phyloP scores from a whole-genome alignment of 2,113 vertebrate genomes.

The Alouatta palliata region DNA sequence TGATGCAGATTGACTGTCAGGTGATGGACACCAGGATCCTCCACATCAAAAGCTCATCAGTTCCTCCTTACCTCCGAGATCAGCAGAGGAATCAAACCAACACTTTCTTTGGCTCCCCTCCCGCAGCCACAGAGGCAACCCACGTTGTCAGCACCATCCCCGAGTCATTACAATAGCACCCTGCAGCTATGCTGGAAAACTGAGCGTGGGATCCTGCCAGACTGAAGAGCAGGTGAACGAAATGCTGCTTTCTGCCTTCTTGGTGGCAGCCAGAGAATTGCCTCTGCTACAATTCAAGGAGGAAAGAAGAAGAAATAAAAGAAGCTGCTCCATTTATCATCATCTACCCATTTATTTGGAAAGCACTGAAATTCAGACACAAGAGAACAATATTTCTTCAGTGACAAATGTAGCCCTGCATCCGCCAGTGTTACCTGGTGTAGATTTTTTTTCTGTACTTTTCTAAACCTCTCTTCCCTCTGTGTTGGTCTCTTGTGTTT shows the following conservation, averaged over 20 bases:
- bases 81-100: constrained; percentile 87
- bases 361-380: background rate
- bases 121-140: constrained; percentile 79
- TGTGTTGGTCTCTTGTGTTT: background rate
- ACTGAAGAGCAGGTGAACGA: background rate
- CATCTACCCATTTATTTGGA: background rate
- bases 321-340: background rate
- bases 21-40: constrained; percentile 96
- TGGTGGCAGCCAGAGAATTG: background rate
- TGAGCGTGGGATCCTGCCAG: rapidly evolving
- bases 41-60: constrained; percentile 93
- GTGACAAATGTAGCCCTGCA: background rate
- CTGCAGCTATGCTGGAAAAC: rapidly evolving
- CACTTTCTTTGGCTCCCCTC: constrained; percentile 86
- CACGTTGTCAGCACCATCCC: constrained; percentile 88
- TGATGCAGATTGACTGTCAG: constrained; percentile 99
- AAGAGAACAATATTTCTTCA: background rate
- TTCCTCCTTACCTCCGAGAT: constrained; percentile 90
- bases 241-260: background rate
- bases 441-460: background rate
- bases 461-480: background rate
- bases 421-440: background rate
- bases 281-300: background rate
- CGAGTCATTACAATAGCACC: constrained; percentile 85
- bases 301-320: background rate